A percentile compares a stretch with the other conserved stretches of the same genome.
Conservation (phyloP, 1,140 invertebrate genomes). For the Pseudoatta argentina region DNA sequence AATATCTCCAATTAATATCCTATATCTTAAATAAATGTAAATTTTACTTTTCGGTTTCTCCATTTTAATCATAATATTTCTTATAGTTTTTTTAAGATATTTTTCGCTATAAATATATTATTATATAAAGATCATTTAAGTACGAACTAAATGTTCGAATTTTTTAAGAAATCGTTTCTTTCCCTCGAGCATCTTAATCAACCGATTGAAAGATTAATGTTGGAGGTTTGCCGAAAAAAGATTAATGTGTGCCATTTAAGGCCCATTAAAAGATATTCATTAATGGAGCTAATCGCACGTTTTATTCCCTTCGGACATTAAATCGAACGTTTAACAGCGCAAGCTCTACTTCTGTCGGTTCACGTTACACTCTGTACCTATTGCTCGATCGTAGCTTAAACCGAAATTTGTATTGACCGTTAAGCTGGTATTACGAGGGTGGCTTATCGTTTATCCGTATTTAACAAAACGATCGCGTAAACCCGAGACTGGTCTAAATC, state of each 20-base stretch:
- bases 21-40: no score
- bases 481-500: constrained; percentile 6
- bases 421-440: constrained; percentile 40
- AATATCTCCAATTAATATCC: no score
- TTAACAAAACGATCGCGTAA: constrained; percentile 59
- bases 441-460: constrained; percentile 61
- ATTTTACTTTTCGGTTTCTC: no score
- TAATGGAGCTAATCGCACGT: neutral
- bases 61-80: neutral
- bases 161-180: neutral
- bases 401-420: constrained; percentile 62
- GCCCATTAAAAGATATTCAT: constrained; percentile 14
- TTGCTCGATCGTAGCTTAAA: constrained; percentile 53
- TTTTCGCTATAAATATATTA: neutral
- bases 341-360: neutral
- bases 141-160: neutral
- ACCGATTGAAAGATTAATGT: constrained; percentile 14
- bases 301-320: constrained; percentile 17
- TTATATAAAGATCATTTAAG: neutral
- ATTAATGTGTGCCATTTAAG: neutral
- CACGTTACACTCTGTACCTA: neutral
- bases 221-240: neutral
- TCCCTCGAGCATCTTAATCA: neutral
- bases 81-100: neutral
- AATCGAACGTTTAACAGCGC: constrained; percentile 24